Evolutionary conservation across 2,888 invertebrate genomes (phyloP).

Genomic region (Rhagonycha fulva): DNA sequence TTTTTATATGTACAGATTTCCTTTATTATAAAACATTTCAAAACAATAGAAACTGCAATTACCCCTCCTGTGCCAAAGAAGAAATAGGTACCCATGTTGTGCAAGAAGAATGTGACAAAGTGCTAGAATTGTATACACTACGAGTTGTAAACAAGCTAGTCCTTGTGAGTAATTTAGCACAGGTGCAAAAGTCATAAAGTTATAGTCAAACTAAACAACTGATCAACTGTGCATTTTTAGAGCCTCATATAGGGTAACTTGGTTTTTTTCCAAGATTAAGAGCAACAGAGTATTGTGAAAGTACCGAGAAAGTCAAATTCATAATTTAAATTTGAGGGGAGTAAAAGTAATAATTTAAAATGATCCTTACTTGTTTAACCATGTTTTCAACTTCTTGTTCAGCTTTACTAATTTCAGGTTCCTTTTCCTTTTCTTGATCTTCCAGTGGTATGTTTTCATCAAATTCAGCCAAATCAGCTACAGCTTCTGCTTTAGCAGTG

Average conservation of each 20-base stretch:
- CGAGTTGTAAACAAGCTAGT: constrained; percentile 50
- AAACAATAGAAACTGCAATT: too few relatives aligned
- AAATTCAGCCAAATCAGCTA: constrained; percentile 90
- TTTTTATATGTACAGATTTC: too few relatives aligned
- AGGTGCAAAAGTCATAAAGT: constrained; percentile 46
- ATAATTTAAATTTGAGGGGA: neutral
- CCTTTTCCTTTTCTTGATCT: constrained; percentile 60
- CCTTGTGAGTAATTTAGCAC: constrained; percentile 45
- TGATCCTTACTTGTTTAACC: constrained; percentile 66
- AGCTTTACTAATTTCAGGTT: constrained; percentile 69
- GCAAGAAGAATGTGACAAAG: constrained; percentile 17
- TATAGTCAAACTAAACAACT: constrained; percentile 15
- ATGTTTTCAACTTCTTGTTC: constrained; percentile 74
- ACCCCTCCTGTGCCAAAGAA: too few relatives aligned
- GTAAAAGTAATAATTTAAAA: neutral
- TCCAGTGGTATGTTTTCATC: constrained; percentile 92
- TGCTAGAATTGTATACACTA: constrained; percentile 11
- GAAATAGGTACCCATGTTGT: neutral
- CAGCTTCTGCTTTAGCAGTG: constrained; percentile 87
- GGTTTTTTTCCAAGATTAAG: neutral
- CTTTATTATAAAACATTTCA: too few relatives aligned
- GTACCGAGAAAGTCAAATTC: neutral
- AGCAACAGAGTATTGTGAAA: neutral
- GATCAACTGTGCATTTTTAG: constrained; percentile 21
- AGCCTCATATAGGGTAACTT: too few relatives aligned